Evolutionary conservation across 1,140 invertebrate species (phyloP).

Genomic region (Oryctes rhinoceros): DNA sequence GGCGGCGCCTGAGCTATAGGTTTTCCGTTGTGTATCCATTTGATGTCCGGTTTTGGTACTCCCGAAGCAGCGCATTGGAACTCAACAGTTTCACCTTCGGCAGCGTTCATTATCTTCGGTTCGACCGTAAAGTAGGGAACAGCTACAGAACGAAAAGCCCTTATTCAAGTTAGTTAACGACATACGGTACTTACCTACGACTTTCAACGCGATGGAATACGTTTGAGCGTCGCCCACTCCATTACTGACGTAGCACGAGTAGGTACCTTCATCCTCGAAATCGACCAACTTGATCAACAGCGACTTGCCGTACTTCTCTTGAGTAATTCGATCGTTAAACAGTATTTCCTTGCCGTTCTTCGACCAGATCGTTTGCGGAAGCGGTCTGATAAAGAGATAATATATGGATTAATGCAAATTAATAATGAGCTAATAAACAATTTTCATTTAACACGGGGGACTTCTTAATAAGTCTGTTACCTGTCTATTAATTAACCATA

Average conservation of each 20-base stretch:
- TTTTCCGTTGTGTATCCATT: conserved; percentile 97
- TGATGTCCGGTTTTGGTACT: conserved; percentile 87
- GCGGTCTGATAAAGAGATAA: conserved; percentile 63
- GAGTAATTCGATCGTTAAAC: conserved; percentile 78
- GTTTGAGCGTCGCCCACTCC: conserved; percentile 85
- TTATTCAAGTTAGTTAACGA: neutral
- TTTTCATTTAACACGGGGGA: too few relatives aligned
- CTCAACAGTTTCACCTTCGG: conserved; percentile 88
- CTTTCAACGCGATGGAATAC: conserved; percentile 83
- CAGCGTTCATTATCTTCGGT: conserved; percentile 86
- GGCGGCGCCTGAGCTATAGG: conserved; percentile 79
- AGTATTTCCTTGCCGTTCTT: conserved; percentile 77
- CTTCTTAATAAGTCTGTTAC: too few relatives aligned
- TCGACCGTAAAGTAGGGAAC: conserved; percentile 93
- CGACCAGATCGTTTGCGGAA: conserved; percentile 85
- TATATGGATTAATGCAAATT: too few relatives aligned
- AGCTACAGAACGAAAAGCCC: conserved; percentile 63
- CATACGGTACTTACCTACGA: conserved; percentile 68
- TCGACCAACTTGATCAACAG: conserved; percentile 85
- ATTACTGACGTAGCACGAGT: conserved; percentile 92
- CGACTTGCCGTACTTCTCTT: conserved; percentile 92
- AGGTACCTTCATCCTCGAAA: conserved; percentile 86
- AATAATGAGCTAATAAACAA: neutral
- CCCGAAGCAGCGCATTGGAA: conserved; percentile 91
- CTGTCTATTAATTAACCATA: conserved; percentile 52